phyloP scores from a whole-genome alignment of 1,140 invertebrate species.

The Papilio glaucus region DNA sequence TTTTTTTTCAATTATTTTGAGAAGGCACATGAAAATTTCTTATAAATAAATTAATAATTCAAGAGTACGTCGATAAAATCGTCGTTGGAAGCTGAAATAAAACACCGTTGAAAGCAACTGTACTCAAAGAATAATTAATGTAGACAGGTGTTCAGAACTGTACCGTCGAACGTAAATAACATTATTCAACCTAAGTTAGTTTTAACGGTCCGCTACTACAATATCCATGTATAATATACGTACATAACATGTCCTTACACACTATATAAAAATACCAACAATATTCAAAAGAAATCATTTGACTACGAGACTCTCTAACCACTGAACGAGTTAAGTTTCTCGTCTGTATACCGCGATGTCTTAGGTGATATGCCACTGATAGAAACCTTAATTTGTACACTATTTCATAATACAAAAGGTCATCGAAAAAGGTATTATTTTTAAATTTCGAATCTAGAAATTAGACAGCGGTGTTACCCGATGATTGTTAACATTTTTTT shows the following conservation, averaged over 20 bases:
- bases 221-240: conserved; percentile 32
- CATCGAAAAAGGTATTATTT: conserved; percentile 35
- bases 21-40: conserved; percentile 81
- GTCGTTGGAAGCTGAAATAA: conserved; percentile 29
- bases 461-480: conserved; percentile 33
- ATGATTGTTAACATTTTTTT: conserved; percentile 39
- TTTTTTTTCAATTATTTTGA: conserved; percentile 70
- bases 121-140: not conserved
- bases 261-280: conserved; percentile 79
- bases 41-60: conserved; percentile 71
- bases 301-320: conserved; percentile 42
- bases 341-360: not conserved
- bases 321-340: conserved; percentile 48
- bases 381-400: conserved; percentile 60
- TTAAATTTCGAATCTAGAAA: conserved; percentile 36
- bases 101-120: conserved; percentile 9
- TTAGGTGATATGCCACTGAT: conserved; percentile 75
- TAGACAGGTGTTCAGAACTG: conserved; percentile 17
- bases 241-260: conserved; percentile 58
- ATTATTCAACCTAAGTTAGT: conserved; percentile 27
- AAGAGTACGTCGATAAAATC: conserved; percentile 44
- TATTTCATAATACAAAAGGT: conserved; percentile 55
- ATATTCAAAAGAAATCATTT: conserved; percentile 62
- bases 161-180: not conserved
- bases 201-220: conserved; percentile 29